These are phyloP conservation scores for Rattus norvegicus DNA, from an alignment of 2,113 vertebrate species.

Conservation along the genomic window DNA sequence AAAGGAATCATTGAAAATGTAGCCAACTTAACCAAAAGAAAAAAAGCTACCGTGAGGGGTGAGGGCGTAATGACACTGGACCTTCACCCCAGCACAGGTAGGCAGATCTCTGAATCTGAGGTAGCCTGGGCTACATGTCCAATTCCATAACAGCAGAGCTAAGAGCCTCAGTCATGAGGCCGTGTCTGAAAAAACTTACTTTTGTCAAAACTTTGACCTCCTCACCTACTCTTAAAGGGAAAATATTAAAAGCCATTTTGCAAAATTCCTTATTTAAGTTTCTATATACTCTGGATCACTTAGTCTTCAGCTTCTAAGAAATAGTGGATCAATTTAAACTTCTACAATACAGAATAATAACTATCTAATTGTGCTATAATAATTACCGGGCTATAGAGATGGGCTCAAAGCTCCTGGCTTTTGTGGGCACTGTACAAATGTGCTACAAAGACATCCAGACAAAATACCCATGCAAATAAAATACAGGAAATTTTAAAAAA, in stretches of 20 bases:
- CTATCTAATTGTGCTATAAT: background rate
- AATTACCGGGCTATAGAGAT: background rate
- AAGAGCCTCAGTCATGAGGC: background rate
- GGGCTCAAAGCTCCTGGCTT: background rate
- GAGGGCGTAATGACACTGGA: background rate
- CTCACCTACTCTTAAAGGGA: background rate
- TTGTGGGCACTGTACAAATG: background rate
- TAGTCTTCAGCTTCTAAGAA: conserved; percentile 1
- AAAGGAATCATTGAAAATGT: background rate
- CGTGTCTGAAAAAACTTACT: background rate
- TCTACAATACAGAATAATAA: background rate
- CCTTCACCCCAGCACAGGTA: background rate
- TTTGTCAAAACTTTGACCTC: background rate
- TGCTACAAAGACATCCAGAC: background rate
- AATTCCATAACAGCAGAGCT: background rate
- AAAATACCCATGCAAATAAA: background rate
- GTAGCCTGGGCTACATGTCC: background rate
- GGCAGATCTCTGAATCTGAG: background rate
- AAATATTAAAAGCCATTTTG: conserved; percentile 22
- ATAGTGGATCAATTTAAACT: conserved; percentile 2
- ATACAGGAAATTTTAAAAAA: background rate
- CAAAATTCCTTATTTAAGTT: conserved; percentile 43
- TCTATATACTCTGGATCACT: conserved; percentile 44
- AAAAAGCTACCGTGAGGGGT: background rate
- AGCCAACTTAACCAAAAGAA: background rate